Evolutionary conservation across 2,888 invertebrate species (phyloP), one percentile per base, ranked within the genome.

Genomic region (Lagria hirta): DNA sequence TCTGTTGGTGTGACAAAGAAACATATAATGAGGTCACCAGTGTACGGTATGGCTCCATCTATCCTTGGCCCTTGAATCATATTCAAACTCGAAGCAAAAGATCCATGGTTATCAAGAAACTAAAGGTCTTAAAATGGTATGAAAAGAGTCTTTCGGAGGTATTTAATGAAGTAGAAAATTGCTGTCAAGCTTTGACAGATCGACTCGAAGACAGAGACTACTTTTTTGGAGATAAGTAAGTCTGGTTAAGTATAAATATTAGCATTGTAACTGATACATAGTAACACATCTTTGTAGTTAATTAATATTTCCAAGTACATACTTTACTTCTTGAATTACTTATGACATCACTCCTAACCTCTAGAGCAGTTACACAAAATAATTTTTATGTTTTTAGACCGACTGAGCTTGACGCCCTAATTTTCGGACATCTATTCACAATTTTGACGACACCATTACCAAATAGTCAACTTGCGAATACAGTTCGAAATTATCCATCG

Each of bases 341-440:
- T n/a, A n/a, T n/a, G n/a, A n/a, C n/a, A n/a, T n/a, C n/a, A n/a
- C n/a, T n/a, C n/a, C n/a, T n/a, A n/a, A n/a, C n/a, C n/a, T n/a
- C n/a, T n/a, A n/a, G n/a, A n/a, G n/a, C n/a, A n/a, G n/a, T n/a
- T n/a, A n/a, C n/a, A n/a, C n/a, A n/a, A n/a, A n/a, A n/a, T n/a
- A n/a, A n/a, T n/a, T n/a, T n/a, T 11, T 28, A 58, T 48, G 48
- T 59, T 72, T 75, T 55, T 76, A 90, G 90, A 36, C 95, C 96
- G 1, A 94, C 94, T 16, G 97, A 98, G 72, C 74, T 97, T 49
- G 98, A 99, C 73, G 97, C 97, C 1, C 73, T 98, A 18, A 90
- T 94, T 0, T 99, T 96, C 76, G 98, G 97, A 0, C 98, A 98
- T 73, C 79, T 98, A n/a, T 98, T 88, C 73, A 89, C 93, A 0